Base-by-base conservation (phyloP, 2,113 vertebrate genomes). In the Otis tarda region DNA sequence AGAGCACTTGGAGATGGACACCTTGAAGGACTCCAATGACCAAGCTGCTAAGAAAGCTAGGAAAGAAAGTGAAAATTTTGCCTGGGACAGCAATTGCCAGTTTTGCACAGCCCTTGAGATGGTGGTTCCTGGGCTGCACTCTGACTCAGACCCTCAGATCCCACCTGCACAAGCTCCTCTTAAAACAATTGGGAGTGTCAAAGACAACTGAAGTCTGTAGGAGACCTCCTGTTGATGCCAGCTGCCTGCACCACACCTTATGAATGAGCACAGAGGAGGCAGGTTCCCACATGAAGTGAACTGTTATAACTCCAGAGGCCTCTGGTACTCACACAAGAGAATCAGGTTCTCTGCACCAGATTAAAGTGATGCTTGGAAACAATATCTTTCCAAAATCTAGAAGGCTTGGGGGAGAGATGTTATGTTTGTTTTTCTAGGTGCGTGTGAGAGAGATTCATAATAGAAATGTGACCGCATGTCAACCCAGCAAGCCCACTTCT, bases 181-280 rank as follows among this genome's bases (percentile, higher is more conserved):
- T 41, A 35, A 19, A 24, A 37, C 0, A 9, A 27, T 24, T 4
- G 22, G 14, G 56, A 14, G 12, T 1, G 2, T 4, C 47, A 19
- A 41, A 39, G 39, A 18, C 20, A 74, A 41, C 5, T 17, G 27
- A 53, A 43, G 2, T 9, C 65, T 55, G 35, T 1, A 20, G 80
- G 55, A 85, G 57, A 19, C 23, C 31, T 30, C 33, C 1, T 30
- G 0, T 4, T 1, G 3, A 7, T 19, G 31, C 16, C 91, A 68
- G 41, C 65, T 39, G 47, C 52, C 79, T 28, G 53, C 67, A 39
- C 41, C 50, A n/a, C 10, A 9, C 4, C 5, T 1, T 18, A 14
- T 4, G 35, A 25, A 39, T 2, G 41, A 63, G 50, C n/a, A 12
- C 20, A n/a, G n/a, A 12, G 18, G 35, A 50, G 16, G 28, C n/a